Conservation (phyloP, 2,113 vertebrate species). For the Eptatretus burgeri region DNA sequence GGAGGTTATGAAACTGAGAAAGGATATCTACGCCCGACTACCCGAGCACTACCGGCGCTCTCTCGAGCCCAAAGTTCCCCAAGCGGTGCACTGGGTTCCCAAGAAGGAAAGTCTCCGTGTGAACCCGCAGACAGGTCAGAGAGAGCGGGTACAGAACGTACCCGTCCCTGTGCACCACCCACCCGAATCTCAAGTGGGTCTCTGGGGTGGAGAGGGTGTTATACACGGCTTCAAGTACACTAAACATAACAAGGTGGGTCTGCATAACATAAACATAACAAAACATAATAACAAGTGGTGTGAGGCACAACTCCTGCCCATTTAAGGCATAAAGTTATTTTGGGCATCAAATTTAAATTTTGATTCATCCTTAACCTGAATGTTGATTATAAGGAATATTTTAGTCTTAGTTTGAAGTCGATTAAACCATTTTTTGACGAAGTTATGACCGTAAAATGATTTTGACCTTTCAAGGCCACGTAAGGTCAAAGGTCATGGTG, state of each 20-base stretch:
- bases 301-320: no score
- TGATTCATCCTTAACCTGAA: no score
- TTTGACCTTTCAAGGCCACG: no score
- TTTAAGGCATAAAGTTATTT: no score
- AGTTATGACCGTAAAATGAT: no score
- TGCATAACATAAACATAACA: no score
- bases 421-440: no score
- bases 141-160: conserved; percentile 46
- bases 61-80: conserved; percentile 17
- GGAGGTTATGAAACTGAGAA: conserved; percentile 26
- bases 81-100: conserved; percentile 42
- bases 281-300: no score
- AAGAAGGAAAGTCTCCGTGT: conserved; percentile 23
- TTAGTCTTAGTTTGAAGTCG: no score
- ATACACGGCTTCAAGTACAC: conserved; percentile 38
- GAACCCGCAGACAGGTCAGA: conserved; percentile 26
- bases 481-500: no score
- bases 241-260: conserved; percentile 39
- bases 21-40: conserved; percentile 44
- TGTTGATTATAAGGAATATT: no score
- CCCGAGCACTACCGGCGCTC: conserved; percentile 39
- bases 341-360: no score
- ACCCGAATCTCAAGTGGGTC: conserved; percentile 29
- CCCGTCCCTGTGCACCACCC: conserved; percentile 31
- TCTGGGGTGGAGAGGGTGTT: conserved; percentile 81